phyloP scores from a whole-genome alignment of 2,888 invertebrate species.

The Deilephila porcellus region DNA sequence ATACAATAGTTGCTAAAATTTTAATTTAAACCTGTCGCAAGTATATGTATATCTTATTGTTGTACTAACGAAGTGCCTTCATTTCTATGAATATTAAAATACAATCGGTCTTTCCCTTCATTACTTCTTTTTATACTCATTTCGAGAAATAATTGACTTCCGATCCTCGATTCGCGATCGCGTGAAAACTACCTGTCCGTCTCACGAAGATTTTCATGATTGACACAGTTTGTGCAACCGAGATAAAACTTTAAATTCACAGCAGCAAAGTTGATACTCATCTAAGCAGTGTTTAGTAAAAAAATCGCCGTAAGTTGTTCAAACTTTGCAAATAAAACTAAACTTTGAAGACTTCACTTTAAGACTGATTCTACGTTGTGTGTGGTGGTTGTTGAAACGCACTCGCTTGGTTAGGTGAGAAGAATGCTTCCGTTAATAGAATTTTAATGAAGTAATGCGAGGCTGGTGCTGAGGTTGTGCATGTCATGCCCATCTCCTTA shows the following conservation, averaged over 20 bases:
- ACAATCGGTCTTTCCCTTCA: constrained; percentile 21
- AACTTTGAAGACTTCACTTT: fast-evolving
- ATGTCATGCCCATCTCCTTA: constrained; percentile 82
- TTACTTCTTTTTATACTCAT: constrained; percentile 22
- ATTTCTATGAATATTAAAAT: constrained; percentile 26
- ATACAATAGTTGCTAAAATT: constrained; percentile 9
- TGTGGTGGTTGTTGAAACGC: constrained; percentile 35
- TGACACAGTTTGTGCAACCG: constrained; percentile 42
- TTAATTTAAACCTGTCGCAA: constrained; percentile 5
- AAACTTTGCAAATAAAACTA: constrained; percentile 31
- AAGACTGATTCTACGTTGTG: constrained; percentile 45
- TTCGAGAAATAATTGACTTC: constrained; percentile 64
- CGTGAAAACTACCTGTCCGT: constrained; percentile 64
- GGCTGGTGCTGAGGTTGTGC: constrained; percentile 71
- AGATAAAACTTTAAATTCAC: constrained; percentile 43
- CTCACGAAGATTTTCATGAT: constrained; percentile 59
- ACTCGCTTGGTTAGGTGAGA: constrained; percentile 51
- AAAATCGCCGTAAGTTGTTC: constrained; percentile 33
- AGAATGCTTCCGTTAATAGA: constrained; percentile 84
- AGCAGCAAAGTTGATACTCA: constrained; percentile 38
- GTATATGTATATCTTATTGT: constrained; percentile 8
- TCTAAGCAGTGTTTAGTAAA: neutral
- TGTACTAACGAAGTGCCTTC: constrained; percentile 15
- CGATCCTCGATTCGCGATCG: constrained; percentile 66
- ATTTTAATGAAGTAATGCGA: constrained; percentile 84